Percentiles rank a stretch among this genome's conserved stretches.
Evolutionary conservation across 2,888 invertebrate genomes (phyloP).

Genomic region (Torymus aiolomorphi): DNA sequence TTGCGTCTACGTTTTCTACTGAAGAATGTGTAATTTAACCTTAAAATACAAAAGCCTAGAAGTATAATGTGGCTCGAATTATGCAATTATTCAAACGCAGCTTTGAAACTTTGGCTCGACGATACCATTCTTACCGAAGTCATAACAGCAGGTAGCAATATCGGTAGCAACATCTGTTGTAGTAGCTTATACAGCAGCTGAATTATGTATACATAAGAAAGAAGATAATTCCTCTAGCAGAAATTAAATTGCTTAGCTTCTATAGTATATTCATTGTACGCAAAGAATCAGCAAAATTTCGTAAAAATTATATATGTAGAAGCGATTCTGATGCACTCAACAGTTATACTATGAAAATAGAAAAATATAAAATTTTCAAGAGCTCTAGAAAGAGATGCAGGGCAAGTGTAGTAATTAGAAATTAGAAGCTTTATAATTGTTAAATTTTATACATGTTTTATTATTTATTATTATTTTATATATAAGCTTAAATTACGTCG

Average conservation of each 20-base stretch:
- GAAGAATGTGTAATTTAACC: too few species aligned
- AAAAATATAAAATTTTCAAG: constrained; percentile 20
- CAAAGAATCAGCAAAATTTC: constrained; percentile 31
- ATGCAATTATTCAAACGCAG: constrained; percentile 17
- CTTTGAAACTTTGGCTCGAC: constrained; percentile 43
- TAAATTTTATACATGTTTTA: constrained; percentile 17
- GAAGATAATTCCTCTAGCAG: constrained; percentile 35
- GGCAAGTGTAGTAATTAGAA: neutral
- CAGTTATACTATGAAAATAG: constrained; percentile 18
- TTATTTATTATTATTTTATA: constrained; percentile 15
- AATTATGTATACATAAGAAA: constrained; percentile 28
- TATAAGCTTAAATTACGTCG: constrained; percentile 17
- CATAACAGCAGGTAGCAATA: constrained; percentile 60
- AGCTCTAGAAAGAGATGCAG: constrained; percentile 26
- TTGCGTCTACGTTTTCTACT: too few species aligned
- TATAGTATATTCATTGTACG: constrained; percentile 13
- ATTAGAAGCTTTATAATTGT: constrained; percentile 13
- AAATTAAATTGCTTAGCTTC: constrained; percentile 37
- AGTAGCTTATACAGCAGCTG: constrained; percentile 38
- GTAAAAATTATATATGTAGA: constrained; percentile 36
- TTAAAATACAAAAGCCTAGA: too few species aligned
- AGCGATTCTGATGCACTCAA: constrained; percentile 47
- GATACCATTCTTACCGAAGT: constrained; percentile 62
- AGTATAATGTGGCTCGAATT: too few species aligned
- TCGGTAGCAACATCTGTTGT: constrained; percentile 58